Base-by-base conservation (phyloP, 2,797 vertebrate species). In the Acanthurus lineatus region DNA sequence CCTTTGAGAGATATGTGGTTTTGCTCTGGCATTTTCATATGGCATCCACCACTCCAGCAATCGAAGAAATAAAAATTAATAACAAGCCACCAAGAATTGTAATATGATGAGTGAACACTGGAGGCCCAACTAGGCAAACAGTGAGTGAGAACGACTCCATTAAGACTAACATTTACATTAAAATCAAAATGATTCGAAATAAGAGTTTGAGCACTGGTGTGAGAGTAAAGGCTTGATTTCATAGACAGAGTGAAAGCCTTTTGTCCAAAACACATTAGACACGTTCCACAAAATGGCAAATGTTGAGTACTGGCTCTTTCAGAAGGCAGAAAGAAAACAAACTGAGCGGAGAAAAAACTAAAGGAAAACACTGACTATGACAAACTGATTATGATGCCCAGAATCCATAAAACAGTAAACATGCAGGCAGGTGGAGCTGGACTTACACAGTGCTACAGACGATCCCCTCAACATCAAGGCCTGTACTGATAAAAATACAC, bases 11-110 rank as follows among this genome's bases (percentile, higher is more conserved):
- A 86, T 77, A 51, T 51, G 32, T 44, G 52, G 44, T 73, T 76
- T 82, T 77, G 66, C 76, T 49, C 64, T 51, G 69, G 20, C 35
- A 54, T 44, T 79, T 80, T 52, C 11, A 70, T 54, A 82, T 82
- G 51, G 35, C 66, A 76, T 86, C 22, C 45, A 73, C 45, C 49
- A 57, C 20, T 45, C 76, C 61, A 64, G 19, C 32, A 75, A 84
- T 48, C 1, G 80, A 45, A 74, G 32, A 9, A 71, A 69, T 69
- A 47, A 56, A 4, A n/a, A 79, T 53, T 7, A 57, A 66, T 7
- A 57, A 66, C 19, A 61, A 16, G 15, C 76, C 32, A 79, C 2
- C 16, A 67, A 71, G 66, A 35, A 64, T 56, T 69, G 40, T 28
- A 79, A 28, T 47, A 60, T 58, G 16, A 48, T 49, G 1, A 63